These are phyloP conservation scores for Lerista edwardsae DNA, from an alignment of 2,797 vertebrate genomes.

Conservation along the genomic window DNA sequence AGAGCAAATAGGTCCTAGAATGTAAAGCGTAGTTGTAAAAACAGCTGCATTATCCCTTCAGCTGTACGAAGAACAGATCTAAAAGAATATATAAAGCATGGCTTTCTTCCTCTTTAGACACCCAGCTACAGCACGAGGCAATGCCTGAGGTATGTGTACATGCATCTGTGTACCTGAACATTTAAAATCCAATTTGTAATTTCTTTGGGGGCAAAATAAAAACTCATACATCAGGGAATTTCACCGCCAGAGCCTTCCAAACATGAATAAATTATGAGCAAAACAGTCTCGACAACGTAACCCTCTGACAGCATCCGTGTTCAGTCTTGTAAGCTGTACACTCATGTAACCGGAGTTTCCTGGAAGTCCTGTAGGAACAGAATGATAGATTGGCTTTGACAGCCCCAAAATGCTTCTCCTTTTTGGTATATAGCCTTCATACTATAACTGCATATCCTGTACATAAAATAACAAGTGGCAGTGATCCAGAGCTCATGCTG, in stretches of 20 bases:
- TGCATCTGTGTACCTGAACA: conserved; percentile 28
- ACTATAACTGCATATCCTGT: conserved; percentile 55
- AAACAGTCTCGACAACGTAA: conserved; percentile 50
- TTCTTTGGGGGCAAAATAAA: conserved; percentile 57
- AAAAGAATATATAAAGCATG: conserved; percentile 24
- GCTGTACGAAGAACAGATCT: background rate
- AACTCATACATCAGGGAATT: conserved; percentile 25
- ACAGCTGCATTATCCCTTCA: conserved; percentile 17
- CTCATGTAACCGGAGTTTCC: conserved; percentile 73
- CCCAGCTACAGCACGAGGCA: background rate
- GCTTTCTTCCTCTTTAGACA: conserved; percentile 3
- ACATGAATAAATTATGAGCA: conserved; percentile 59
- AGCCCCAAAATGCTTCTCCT: conserved; percentile 62
- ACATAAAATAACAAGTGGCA: conserved; percentile 19
- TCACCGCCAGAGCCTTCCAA: conserved; percentile 52
- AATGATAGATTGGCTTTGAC: conserved; percentile 78
- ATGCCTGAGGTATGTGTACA: conserved; percentile 35
- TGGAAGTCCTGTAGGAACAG: conserved; percentile 72
- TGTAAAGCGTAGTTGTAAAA: conserved; percentile 27
- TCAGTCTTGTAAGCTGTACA: conserved; percentile 68
- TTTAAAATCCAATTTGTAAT: conserved; percentile 44
- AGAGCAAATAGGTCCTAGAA: conserved; percentile 21
- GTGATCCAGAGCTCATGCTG: background rate
- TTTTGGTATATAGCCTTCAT: conserved; percentile 55
- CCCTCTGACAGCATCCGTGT: conserved; percentile 72